These are phyloP conservation scores for Odontothrips loti DNA, from an alignment of 2,888 invertebrate species.

Conservation along the genomic window DNA sequence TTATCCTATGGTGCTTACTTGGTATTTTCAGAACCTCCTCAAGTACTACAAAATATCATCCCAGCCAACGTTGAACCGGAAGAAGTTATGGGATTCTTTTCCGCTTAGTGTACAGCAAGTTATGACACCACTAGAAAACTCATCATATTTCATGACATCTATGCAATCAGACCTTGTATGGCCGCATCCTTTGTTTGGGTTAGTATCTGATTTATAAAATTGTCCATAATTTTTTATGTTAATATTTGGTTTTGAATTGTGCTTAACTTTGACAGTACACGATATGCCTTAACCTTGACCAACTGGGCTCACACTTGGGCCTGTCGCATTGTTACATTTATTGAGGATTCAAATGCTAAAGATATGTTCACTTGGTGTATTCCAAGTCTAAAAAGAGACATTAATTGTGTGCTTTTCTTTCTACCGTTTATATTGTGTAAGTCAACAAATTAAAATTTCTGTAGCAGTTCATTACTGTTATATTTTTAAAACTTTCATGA, in stretches of 20 bases:
- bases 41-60: conserved; percentile 67
- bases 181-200: conserved; percentile 48
- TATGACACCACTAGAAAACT: conserved; percentile 69
- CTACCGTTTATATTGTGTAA: conserved; percentile 64
- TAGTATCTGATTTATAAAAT: conserved; percentile 31
- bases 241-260: background rate
- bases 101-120: conserved; percentile 69
- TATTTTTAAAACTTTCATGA: background rate
- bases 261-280: background rate
- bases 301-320: conserved; percentile 76
- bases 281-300: conserved; percentile 47
- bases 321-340: conserved; percentile 59
- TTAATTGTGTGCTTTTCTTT: conserved; percentile 65
- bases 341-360: conserved; percentile 57
- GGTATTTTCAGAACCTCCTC: conserved; percentile 63
- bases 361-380: conserved; percentile 64
- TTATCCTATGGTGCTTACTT: background rate
- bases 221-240: background rate
- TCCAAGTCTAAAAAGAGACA: conserved; percentile 70
- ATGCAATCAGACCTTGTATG: background rate
- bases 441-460: conserved; percentile 35
- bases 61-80: conserved; percentile 45
- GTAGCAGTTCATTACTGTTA: background rate
- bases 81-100: conserved; percentile 65
- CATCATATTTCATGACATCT: conserved; percentile 42